Percentiles rank a stretch among this genome's conserved stretches.
Conservation (phyloP, 2,113 vertebrate genomes). For the Notothenia rossii region DNA sequence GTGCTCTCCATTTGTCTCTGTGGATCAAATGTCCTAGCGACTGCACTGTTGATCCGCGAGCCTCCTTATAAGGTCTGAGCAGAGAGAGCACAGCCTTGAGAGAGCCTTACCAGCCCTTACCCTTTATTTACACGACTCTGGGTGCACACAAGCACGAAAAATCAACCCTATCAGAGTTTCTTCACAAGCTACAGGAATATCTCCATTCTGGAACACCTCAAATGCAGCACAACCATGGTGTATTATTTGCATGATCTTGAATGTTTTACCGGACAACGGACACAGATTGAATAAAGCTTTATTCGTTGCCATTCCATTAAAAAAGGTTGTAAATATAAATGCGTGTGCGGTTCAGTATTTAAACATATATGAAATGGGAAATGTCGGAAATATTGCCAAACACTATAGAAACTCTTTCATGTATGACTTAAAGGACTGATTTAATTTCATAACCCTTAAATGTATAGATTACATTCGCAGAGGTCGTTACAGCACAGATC, state of each 20-base stretch:
- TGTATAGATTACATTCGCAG: slow-evolving; percentile 35
- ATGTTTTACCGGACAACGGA: slow-evolving; percentile 7
- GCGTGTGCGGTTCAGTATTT: slow-evolving; percentile 41
- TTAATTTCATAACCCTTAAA: slow-evolving; percentile 47
- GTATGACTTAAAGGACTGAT: slow-evolving; percentile 30
- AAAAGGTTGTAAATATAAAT: slow-evolving; percentile 23
- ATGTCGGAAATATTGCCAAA: slow-evolving; percentile 38
- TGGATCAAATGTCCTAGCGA: slow-evolving; percentile 78
- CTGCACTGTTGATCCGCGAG: slow-evolving; percentile 70
- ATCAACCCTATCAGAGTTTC: slow-evolving; percentile 56
- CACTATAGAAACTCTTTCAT: slow-evolving; percentile 8
- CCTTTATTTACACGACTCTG: slow-evolving; percentile 76
- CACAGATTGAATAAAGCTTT: slow-evolving; percentile 20
- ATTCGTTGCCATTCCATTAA: slow-evolving; percentile 50
- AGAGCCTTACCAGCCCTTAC: slow-evolving; percentile 64
- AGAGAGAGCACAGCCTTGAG: slow-evolving; percentile 56
- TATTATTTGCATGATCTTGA: background rate
- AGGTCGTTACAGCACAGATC: slow-evolving; percentile 44
- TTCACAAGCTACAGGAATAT: slow-evolving; percentile 48
- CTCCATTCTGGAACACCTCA: slow-evolving; percentile 29
- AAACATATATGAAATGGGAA: slow-evolving; percentile 2
- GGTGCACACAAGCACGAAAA: slow-evolving; percentile 70
- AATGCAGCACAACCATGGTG: slow-evolving; percentile 4
- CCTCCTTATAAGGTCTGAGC: slow-evolving; percentile 83
- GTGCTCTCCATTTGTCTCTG: slow-evolving; percentile 81